Conservation (phyloP, 2,888 invertebrate genomes). For the Cosmia pyralina region DNA sequence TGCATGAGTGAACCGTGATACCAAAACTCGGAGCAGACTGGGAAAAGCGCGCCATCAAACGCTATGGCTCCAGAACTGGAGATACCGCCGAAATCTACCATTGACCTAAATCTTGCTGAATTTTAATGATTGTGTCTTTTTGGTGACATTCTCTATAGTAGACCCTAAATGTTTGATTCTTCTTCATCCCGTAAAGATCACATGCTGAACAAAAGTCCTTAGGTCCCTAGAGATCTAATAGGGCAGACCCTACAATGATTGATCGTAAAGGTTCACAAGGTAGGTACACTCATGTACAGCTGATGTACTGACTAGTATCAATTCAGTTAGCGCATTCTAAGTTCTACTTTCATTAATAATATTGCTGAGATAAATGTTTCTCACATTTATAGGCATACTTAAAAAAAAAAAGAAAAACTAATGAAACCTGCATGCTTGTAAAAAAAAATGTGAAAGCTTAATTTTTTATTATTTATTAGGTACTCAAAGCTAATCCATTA, state of each 20-base stretch:
- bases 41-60: too few species aligned
- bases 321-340: background rate
- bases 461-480: too few species aligned
- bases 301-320: background rate
- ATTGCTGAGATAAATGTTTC: background rate
- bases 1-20: too few species aligned
- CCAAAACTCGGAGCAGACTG: too few species aligned
- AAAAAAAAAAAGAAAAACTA: too few species aligned
- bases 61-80: too few species aligned
- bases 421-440: too few species aligned
- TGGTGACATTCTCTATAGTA: background rate
- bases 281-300: too few species aligned
- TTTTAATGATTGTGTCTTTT: background rate
- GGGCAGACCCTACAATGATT: background rate
- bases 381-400: too few species aligned
- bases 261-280: too few species aligned
- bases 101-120: conserved; percentile 1
- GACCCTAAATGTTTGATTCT: background rate
- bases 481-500: background rate
- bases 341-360: background rate
- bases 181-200: background rate
- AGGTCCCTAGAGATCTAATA: background rate
- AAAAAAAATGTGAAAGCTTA: too few species aligned
- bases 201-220: background rate
- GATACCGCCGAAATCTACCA: too few species aligned